Evolutionary conservation across 2,113 vertebrate genomes (phyloP).

Genomic region (Polypterus bichir): DNA sequence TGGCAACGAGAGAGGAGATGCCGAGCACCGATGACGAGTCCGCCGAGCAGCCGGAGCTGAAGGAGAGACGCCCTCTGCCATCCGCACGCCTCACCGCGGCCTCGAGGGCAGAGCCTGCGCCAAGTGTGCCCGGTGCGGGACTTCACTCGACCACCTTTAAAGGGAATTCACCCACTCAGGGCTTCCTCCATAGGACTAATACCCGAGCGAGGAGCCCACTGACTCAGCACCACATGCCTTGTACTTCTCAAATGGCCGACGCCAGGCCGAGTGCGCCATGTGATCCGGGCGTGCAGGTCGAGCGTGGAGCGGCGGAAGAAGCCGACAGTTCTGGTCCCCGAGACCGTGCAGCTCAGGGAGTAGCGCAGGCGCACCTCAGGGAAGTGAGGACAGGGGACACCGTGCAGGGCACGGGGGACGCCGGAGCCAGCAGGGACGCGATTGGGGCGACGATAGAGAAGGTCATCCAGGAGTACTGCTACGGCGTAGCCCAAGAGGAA

Average conservation of each 20-base stretch:
- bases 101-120: too few species aligned
- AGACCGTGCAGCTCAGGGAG: conserved; percentile 35
- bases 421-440: conserved; percentile 8
- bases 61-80: conserved; percentile 11
- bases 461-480: conserved; percentile 57
- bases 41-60: neutral
- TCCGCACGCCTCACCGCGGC: too few species aligned
- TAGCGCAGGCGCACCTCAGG: conserved; percentile 17
- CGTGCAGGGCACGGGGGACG: too few species aligned
- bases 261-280: conserved; percentile 18
- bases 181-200: conserved; percentile 27
- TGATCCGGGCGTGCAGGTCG: conserved; percentile 4
- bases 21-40: conserved; percentile 37
- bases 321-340: conserved; percentile 17
- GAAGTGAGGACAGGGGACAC: conserved; percentile 1
- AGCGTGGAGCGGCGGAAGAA: conserved; percentile 12
- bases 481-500: conserved; percentile 36
- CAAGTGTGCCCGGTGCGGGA: too few species aligned
- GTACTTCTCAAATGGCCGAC: conserved; percentile 19
- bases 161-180: conserved; percentile 28
- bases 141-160: conserved; percentile 10
- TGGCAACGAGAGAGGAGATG: conserved; percentile 30
- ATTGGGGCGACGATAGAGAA: conserved; percentile 52
- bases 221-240: conserved; percentile 22
- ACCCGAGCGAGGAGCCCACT: conserved; percentile 29